These are phyloP conservation scores for Natrix natrix DNA, from an alignment of 2,797 vertebrate genomes.

Conservation along the genomic window DNA sequence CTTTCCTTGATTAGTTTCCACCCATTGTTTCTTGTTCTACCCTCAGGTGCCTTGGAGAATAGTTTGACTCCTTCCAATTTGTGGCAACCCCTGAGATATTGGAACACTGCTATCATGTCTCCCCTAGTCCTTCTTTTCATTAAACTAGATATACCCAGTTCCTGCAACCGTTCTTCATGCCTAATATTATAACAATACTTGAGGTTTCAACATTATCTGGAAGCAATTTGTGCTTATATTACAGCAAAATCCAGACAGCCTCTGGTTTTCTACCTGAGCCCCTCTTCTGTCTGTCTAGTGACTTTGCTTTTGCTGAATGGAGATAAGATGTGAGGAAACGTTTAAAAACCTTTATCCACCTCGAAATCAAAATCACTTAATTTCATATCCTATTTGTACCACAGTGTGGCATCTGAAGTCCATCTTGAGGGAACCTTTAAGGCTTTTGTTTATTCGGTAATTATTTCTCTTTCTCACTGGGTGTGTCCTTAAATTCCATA, in stretches of 20 bases:
- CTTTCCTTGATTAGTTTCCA: no score
- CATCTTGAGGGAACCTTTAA: background rate
- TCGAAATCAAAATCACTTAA: background rate
- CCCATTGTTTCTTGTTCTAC: no score
- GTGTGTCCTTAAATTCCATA: background rate
- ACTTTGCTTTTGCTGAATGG: background rate
- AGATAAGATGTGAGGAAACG: background rate
- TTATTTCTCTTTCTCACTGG: background rate
- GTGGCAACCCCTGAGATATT: no score
- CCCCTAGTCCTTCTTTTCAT: no score
- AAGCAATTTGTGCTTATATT: background rate
- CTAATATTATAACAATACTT: background rate
- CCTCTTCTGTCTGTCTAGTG: background rate
- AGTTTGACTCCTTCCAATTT: no score
- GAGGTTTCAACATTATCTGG: background rate
- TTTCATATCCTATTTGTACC: background rate
- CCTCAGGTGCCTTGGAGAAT: no score
- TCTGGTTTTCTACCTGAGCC: background rate
- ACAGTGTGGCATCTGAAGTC: conserved; percentile 18
- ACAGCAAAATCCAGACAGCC: background rate
- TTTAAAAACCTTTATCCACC: background rate
- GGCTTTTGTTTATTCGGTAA: background rate
- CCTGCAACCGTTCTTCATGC: background rate
- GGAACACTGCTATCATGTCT: no score
- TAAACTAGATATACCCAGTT: no score